Percentiles rank a stretch among this genome's conserved stretches.
These are phyloP conservation scores for Liolophura sinensis DNA, from an alignment of 1,140 invertebrate species.

Conservation along the genomic window DNA sequence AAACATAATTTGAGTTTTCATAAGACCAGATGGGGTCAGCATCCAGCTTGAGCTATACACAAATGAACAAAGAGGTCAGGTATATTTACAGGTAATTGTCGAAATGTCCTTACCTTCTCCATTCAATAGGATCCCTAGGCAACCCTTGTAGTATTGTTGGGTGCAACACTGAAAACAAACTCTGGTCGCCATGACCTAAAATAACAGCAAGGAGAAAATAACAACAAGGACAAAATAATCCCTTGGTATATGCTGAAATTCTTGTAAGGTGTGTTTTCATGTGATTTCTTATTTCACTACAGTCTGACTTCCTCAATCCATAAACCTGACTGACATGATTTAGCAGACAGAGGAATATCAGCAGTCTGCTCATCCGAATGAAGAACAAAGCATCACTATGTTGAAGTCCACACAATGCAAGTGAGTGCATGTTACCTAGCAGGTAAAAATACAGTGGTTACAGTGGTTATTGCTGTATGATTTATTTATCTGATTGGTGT, in stretches of 20 bases:
- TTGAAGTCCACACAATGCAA: too few species aligned
- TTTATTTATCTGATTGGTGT: too few species aligned
- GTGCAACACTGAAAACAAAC: slow-evolving; percentile 82
- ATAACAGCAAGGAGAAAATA: slow-evolving; percentile 16
- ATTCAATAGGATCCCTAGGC: slow-evolving; percentile 84
- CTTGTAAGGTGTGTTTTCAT: background rate
- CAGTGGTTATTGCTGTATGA: too few species aligned
- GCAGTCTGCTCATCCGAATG: too few species aligned
- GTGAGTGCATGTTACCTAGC: too few species aligned
- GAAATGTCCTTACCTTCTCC: slow-evolving; percentile 70
- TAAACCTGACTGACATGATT: background rate
- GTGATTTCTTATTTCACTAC: background rate
- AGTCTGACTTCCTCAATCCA: background rate
- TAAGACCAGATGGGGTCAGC: background rate
- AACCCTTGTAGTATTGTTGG: slow-evolving; percentile 75
- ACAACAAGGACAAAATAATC: too few species aligned
- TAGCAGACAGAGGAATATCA: background rate
- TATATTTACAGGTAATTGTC: slow-evolving; percentile 60
- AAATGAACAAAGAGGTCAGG: slow-evolving; percentile 56
- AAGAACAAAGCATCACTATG: too few species aligned
- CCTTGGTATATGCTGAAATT: too few species aligned
- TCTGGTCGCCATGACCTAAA: slow-evolving; percentile 85
- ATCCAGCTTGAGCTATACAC: slow-evolving; percentile 72
- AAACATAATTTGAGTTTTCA: slow-evolving; percentile 1
- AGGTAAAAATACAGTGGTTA: too few species aligned